Evolutionary conservation across 2,797 vertebrate species (phyloP), one percentile per base, ranked within the genome.

Genomic region (Periparus ater): DNA sequence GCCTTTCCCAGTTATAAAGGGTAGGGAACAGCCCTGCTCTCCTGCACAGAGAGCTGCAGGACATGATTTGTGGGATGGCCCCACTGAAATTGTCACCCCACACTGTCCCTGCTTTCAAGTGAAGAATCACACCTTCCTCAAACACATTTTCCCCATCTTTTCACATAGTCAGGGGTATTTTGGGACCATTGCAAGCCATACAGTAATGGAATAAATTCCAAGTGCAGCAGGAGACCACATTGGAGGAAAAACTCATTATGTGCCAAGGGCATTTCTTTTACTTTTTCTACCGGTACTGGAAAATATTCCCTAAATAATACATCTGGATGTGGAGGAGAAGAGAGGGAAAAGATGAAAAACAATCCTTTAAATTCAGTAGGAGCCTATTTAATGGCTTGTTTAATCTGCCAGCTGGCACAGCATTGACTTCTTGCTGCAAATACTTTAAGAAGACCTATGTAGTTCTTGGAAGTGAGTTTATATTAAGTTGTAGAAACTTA

Each of bases 331-430:
- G 96, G 94, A 95, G 93, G 93, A 91, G 95, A 91, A 94, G 96
- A 97, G 83, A 68, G 81, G 86, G 68, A 88, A 95, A 95, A 95
- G 96, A 97, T 96, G 96, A 97, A 98, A 95, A 97, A 71, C 92
- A 97, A 96, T 97, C 96, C 92, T 97, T 96, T 85, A 89, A 96
- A 97, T 98, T 97, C 96, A 97, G 97, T 97, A 96, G 95, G 94
- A 96, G 96, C 93, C 93, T 95, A 89, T 97, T 97, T 97, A 98
- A 97, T 96, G 78, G 86, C 67, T 87, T 95, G 73, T 95, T 97
- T 97, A 94, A 95, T 95, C 96, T 96, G 97, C 97, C 98, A 98
- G 97, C 97, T 98, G 97, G 97, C 95, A 77, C 93, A 71, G 48
- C 11, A 12, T 40, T 94, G 96, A 96, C 95, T 97, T 96, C 95